Base-by-base conservation (phyloP, 2,797 vertebrate genomes). In the Nyctibius grandis region DNA sequence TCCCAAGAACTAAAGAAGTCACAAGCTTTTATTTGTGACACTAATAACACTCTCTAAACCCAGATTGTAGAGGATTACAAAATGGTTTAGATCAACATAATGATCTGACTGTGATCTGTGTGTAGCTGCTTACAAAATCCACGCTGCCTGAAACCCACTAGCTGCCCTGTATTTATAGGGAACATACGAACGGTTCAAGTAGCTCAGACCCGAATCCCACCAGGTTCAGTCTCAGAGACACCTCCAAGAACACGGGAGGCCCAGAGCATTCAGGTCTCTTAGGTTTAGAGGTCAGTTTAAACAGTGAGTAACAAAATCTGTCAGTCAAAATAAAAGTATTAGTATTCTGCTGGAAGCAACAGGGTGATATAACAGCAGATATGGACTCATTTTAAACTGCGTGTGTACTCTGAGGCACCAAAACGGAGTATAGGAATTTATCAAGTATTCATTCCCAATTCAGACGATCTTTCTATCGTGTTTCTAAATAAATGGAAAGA, bases 11-110 rank as follows among this genome's bases (percentile, higher is more conserved):
- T 83, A 89, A 85, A 94, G 88, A 95, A 87, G 90, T 72, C 95
- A 87, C 87, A 92, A 92, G 96, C 95, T 94, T 95, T 94, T 94
- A 96, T 96, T 95, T 93, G 96, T 91, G 96, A 97, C 94, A 95
- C 92, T 95, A 95, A 95, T 94, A 94, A 95, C 94, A 94, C 91
- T 72, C 96, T 92, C 92, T 96, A 95, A 96, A 97, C 89, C 91
- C 93, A 94, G 96, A 95, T 94, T 94, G 94, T 18, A 94, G 93
- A 95, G 95, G 96, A 97, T 97, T 97, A 96, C 93, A 95, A 96
- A 96, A 96, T 72, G 86, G 57, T 96, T 96, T 91, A 95, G 93
- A 89, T 91, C 91, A 96, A 93, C 93, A 92, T 34, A 89, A 93
- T 85, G 86, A 95, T 95, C 94, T 83, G 90, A 94, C 86, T 93